phyloP scores from a whole-genome alignment of 2,797 vertebrate genomes.

The Chaetodon trifasciatus region DNA sequence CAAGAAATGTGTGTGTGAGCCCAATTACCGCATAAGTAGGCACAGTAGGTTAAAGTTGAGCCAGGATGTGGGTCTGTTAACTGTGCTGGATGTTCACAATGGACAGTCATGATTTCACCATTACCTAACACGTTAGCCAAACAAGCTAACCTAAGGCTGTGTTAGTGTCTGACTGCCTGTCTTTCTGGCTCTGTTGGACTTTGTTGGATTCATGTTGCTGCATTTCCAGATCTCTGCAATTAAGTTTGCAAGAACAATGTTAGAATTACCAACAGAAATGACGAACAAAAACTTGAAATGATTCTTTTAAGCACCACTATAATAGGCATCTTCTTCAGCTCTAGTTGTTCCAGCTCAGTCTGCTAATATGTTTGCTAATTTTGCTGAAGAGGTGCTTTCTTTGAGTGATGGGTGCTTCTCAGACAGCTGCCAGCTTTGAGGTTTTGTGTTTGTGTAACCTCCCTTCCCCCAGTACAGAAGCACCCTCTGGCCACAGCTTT shows the following conservation, averaged over 20 bases:
- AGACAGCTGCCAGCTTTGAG: conserved; percentile 30
- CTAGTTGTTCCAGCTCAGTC: not conserved
- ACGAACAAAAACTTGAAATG: not conserved
- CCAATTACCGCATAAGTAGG: not conserved
- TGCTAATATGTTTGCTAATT: not conserved
- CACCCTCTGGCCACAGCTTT: conserved; percentile 2
- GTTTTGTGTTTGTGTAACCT: not conserved
- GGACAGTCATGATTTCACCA: not conserved
- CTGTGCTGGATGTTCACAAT: not conserved
- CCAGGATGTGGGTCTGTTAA: not conserved
- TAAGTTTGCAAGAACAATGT: not conserved
- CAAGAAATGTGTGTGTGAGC: not conserved
- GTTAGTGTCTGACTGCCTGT: not conserved
- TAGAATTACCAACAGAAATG: not conserved
- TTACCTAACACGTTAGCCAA: not conserved
- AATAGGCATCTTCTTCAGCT: not conserved
- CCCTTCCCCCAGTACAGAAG: not conserved
- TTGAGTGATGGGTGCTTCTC: conserved; percentile 3
- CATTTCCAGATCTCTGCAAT: not conserved
- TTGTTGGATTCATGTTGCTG: not conserved
- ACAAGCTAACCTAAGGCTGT: not conserved
- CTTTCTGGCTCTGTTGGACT: not conserved
- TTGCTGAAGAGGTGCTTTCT: conserved; percentile 31
- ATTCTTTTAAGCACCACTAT: not conserved
- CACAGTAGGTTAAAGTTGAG: not conserved